phyloP scores from a whole-genome alignment of 2,888 invertebrate genomes.

The Netelia fuscicornis region DNA sequence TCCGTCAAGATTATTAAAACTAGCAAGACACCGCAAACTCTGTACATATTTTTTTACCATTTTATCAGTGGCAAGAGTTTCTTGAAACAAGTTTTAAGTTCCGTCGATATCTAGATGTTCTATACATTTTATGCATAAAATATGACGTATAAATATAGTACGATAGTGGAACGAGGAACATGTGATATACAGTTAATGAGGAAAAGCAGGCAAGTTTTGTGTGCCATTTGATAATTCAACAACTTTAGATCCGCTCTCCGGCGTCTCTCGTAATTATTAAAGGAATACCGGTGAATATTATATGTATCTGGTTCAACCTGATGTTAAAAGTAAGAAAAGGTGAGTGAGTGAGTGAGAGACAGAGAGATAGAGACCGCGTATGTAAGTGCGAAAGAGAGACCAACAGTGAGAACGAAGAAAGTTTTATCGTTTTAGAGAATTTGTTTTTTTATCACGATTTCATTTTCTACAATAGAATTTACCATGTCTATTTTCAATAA shows the following conservation, averaged over 20 bases:
- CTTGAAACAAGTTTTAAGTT: slow-evolving; percentile 39
- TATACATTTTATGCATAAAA: slow-evolving; percentile 29
- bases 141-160: slow-evolving; percentile 17
- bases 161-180: slow-evolving; percentile 31
- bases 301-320: neutral
- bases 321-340: too few relatives aligned
- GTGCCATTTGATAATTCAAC: neutral
- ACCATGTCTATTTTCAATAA: too few relatives aligned
- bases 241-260: slow-evolving; percentile 15
- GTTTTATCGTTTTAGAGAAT: too few relatives aligned
- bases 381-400: too few relatives aligned
- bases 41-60: slow-evolving; percentile 43
- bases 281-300: slow-evolving; percentile 1
- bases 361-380: too few relatives aligned
- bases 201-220: slow-evolving; percentile 13
- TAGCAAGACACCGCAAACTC: slow-evolving; percentile 24
- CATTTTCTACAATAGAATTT: too few relatives aligned
- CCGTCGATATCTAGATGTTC: slow-evolving; percentile 20
- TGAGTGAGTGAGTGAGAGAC: too few relatives aligned
- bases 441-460: too few relatives aligned
- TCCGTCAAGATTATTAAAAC: slow-evolving; percentile 50
- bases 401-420: too few relatives aligned
- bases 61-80: slow-evolving; percentile 16
- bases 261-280: slow-evolving; percentile 45
- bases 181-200: neutral